Conservation (phyloP, 2,113 vertebrate genomes). For the Morone saxatilis region DNA sequence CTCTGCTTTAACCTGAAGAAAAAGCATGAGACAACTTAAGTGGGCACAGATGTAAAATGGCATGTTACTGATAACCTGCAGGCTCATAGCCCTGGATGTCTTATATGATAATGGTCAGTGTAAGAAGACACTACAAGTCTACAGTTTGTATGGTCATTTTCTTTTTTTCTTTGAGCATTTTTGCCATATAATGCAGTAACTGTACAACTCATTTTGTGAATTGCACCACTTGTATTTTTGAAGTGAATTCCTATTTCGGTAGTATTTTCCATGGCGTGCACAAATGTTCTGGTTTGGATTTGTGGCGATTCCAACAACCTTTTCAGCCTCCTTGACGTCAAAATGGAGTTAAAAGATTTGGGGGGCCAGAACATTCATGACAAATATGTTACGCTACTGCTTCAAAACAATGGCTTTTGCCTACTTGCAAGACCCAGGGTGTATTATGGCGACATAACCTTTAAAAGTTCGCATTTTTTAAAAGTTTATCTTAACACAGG, state of each 20-base stretch:
- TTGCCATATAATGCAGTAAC: not conserved
- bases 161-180: too few relatives aligned
- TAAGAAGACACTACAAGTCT: not conserved
- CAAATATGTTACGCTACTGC: not conserved
- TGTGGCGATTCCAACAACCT: not conserved
- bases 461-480: not conserved
- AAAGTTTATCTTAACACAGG: not conserved
- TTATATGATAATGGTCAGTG: not conserved
- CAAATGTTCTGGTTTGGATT: not conserved
- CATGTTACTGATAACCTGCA: not conserved
- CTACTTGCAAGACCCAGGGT: not conserved
- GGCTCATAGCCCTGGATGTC: not conserved
- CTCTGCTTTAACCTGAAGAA: conserved; percentile 89
- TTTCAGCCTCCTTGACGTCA: not conserved
- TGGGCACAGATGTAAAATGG: not conserved
- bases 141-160: not conserved
- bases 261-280: not conserved
- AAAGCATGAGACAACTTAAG: not conserved
- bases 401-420: not conserved
- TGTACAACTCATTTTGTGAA: not conserved
- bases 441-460: not conserved
- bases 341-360: not conserved
- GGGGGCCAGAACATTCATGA: too few relatives aligned
- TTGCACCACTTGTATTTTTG: not conserved
- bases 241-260: not conserved